phyloP scores from a whole-genome alignment of 2,113 vertebrate species.

The Anthoscopus minutus region DNA sequence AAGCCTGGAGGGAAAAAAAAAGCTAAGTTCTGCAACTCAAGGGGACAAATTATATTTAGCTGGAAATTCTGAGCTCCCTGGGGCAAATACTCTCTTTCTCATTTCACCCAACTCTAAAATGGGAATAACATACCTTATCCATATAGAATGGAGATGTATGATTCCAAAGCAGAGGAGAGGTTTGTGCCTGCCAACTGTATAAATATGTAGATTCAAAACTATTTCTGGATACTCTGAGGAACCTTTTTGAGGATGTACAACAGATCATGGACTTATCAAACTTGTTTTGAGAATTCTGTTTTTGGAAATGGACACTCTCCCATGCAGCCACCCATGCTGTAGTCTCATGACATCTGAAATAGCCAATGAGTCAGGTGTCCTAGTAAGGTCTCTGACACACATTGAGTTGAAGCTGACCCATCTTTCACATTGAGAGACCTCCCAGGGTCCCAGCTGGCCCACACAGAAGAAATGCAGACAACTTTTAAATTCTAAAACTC shows the following conservation, averaged over 20 bases:
- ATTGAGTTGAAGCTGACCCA: background rate
- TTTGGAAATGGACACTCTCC: background rate
- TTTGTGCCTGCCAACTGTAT: background rate
- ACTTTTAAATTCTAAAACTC: background rate
- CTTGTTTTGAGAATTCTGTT: background rate
- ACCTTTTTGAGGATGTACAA: background rate
- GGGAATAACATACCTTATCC: background rate
- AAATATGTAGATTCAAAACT: background rate
- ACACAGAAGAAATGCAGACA: background rate
- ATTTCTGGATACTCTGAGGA: background rate
- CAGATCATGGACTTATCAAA: background rate
- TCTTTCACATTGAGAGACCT: background rate
- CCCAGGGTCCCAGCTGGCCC: background rate
- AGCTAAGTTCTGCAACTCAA: background rate
- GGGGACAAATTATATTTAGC: background rate
- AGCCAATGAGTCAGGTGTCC: background rate
- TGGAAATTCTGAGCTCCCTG: background rate
- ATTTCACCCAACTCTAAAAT: background rate
- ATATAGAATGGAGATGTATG: background rate
- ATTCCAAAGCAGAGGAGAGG: background rate
- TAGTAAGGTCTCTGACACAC: background rate
- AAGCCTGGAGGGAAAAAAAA: background rate
- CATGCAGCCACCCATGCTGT: background rate
- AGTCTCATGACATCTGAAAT: background rate
- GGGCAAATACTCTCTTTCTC: background rate